A percentile compares a stretch with the other conserved stretches of the same genome.
phyloP scores from a whole-genome alignment of 2,888 invertebrate species.

The Archips xylosteana region DNA sequence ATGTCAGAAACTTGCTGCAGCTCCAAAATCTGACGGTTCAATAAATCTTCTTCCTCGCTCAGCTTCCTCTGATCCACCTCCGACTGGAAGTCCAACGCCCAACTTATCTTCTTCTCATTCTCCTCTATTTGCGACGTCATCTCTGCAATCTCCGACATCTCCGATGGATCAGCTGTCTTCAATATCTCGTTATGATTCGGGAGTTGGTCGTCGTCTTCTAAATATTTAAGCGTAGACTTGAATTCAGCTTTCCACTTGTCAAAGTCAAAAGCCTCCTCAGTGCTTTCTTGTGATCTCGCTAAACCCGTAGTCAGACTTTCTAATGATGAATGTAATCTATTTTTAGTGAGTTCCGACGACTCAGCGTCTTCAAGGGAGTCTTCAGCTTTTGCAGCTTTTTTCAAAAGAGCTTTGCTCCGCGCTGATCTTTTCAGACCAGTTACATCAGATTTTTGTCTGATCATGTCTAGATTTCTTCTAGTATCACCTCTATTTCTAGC shows the following conservation, averaged over 20 bases:
- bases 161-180: conserved; percentile 75
- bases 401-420: conserved; percentile 65
- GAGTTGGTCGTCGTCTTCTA: conserved; percentile 77
- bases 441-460: conserved; percentile 87
- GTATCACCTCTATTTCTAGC: conserved; percentile 62
- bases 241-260: conserved; percentile 80
- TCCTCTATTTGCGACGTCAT: conserved; percentile 84
- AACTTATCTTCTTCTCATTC: conserved; percentile 84
- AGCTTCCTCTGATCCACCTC: conserved; percentile 91
- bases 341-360: conserved; percentile 66
- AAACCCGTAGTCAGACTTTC: conserved; percentile 77
- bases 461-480: conserved; percentile 71
- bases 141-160: conserved; percentile 81
- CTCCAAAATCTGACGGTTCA: conserved; percentile 91
- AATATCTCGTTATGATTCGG: conserved; percentile 74
- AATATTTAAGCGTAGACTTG: conserved; percentile 73
- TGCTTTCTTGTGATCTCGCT: conserved; percentile 76
- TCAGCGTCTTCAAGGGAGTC: conserved; percentile 59
- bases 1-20: conserved; percentile 90
- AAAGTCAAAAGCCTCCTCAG: conserved; percentile 74
- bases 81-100: conserved; percentile 87
- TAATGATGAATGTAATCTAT: conserved; percentile 76
- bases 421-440: conserved; percentile 84
- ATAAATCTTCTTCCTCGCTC: conserved; percentile 90
- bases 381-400: conserved; percentile 67